A percentile compares a stretch with the other conserved stretches of the same genome.
Conservation (phyloP, 2,888 invertebrate genomes). For the Lithophane leautieri region DNA sequence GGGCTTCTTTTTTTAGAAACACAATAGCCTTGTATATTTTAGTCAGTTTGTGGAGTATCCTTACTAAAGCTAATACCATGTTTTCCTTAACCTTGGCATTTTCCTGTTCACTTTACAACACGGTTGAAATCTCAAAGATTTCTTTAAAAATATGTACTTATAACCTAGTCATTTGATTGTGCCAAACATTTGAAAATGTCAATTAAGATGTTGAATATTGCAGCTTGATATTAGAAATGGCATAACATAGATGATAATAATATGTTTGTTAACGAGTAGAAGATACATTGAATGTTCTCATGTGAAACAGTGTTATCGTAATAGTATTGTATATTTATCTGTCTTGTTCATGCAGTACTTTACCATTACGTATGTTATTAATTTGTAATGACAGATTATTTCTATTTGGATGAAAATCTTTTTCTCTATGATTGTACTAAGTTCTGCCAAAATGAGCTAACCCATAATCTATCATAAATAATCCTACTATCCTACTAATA, state of each 20-base stretch:
- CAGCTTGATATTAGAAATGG: slow-evolving; percentile 23
- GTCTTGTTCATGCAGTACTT: not conserved
- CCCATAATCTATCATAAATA: too few species aligned
- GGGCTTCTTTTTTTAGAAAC: slow-evolving; percentile 6
- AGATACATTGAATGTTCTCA: slow-evolving; percentile 16
- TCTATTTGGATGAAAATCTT: not conserved
- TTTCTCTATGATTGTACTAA: not conserved
- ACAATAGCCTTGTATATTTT: slow-evolving; percentile 16
- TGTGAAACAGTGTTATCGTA: not conserved
- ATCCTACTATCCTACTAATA: too few species aligned
- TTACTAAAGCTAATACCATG: slow-evolving; percentile 1
- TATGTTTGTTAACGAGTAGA: slow-evolving; percentile 30
- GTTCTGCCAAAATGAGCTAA: not conserved
- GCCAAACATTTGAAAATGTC: slow-evolving; percentile 55
- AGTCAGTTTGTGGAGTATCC: not conserved
- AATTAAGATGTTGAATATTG: slow-evolving; percentile 56
- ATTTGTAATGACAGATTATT: not conserved
- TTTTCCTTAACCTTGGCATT: not conserved
- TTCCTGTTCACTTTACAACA: not conserved
- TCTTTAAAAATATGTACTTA: not conserved
- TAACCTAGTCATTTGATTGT: slow-evolving; percentile 17
- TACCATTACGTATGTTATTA: not conserved
- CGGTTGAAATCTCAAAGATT: not conserved
- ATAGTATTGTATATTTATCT: not conserved
- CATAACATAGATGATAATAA: slow-evolving; percentile 10